phyloP scores from a whole-genome alignment of 2,113 vertebrate genomes.

The Eolophus roseicapilla region DNA sequence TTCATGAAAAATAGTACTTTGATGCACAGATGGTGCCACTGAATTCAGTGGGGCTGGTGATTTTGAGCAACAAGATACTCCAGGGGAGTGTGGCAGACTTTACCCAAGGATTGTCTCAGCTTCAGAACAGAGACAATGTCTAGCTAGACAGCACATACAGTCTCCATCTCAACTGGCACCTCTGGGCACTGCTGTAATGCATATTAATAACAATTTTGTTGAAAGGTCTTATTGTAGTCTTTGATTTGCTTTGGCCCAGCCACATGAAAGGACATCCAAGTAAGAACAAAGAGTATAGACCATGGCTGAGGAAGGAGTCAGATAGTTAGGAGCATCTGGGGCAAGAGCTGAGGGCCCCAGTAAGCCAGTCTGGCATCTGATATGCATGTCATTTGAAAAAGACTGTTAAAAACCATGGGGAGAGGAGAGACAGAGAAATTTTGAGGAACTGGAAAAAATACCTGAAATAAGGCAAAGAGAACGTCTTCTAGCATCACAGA shows the following conservation, averaged over 20 bases:
- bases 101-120: background rate
- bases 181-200: background rate
- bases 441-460: background rate
- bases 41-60: background rate
- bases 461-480: background rate
- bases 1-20: background rate
- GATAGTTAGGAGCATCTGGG: background rate
- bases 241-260: constrained; percentile 34
- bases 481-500: background rate
- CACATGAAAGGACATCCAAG: constrained; percentile 20
- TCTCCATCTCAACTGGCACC: background rate
- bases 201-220: constrained; percentile 52
- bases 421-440: background rate
- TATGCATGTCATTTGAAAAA: background rate
- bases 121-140: background rate
- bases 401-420: background rate
- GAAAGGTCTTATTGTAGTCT: constrained; percentile 48
- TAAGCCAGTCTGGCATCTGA: background rate
- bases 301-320: background rate
- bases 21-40: background rate
- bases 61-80: background rate
- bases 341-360: background rate
- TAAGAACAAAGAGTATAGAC: constrained; percentile 7
- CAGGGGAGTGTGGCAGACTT: background rate
- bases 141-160: background rate